Base-by-base conservation (phyloP, 2,888 invertebrate species). In the Brachyptera risi region DNA sequence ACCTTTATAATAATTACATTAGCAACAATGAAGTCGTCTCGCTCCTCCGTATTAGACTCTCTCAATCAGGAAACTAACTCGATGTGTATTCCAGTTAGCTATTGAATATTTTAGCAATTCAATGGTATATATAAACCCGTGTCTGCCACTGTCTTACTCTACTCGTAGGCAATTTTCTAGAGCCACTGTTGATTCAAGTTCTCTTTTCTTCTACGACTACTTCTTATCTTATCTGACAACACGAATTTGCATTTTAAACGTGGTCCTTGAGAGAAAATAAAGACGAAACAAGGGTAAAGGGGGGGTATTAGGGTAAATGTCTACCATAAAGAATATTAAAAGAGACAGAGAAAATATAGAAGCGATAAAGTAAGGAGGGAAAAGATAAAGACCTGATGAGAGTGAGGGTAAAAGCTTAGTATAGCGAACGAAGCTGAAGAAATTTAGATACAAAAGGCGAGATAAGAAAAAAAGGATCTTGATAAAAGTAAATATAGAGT, bases 181-280 rank as follows among this genome's bases (percentile, higher is more conserved):
- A 59, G 47, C 62, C 56, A 54, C 59, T 59, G 59, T 62, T 62
- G 62, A 62, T 62, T 62, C 59, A 61, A 56, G 58, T 62, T 40
- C 26, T 50, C 11, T 51, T 21, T 51, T 56, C 57, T 27, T n/a
- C n/a, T n/a, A n/a, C n/a, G n/a, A n/a, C 49, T 54, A 15, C 49
- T 56, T 50, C 47, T 62, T 62, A 62, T 59, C 62, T 62, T 49
- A 59, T 62, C 62, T 62, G 62, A 58, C 62, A 62, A 62, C 62
- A 62, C 56, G 62, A 62, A 62, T 62, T 62, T 62, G 62, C 62
- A 62, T 62, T 59, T 59, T 47, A 62, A 62, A 62, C 59, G 56
- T 49, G 37, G 62, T 56, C 21, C 17, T 24, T 23, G 3, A 17
- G 9, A 54, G 54, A 54, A 54, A 54, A 54, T 54, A 54, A 54